Base-by-base conservation (phyloP, 1,140 invertebrate species). In the Brachionus koreanus region DNA sequence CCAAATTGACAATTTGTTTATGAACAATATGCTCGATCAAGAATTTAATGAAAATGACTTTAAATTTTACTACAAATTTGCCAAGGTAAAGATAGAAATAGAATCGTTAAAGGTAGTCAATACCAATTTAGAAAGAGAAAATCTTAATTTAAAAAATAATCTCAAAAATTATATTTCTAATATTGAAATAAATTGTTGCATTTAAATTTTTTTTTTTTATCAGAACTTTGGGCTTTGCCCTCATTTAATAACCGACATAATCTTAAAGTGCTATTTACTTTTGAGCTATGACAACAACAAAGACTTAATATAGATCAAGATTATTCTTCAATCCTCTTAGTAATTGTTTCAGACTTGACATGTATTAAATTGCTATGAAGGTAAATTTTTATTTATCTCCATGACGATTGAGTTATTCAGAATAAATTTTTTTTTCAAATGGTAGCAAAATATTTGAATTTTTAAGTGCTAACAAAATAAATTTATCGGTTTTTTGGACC, bases 321-420 rank as follows among this genome's bases (percentile, higher is more conserved):
- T 65, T 65, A 37, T 13, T 33, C 25, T 65, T 37, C 25, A 65
- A 33, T 65, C 25, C 25, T 33, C 63, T 65, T 37, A 65, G 63
- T 65, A 33, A n/a, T 65, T 33, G 33, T 13, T 35, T 69, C 35
- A 39, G 33, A 39, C 37, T 69, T 39, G 65, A 69, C 35, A 37
- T 37, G 16, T 39, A 69, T 69, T 35, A 37, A 37, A 69, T 69
- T 69, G 65, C 65, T 69, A 69, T 39, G 65, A 69, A 69, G 65
- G 65, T 69, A 69, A 69, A 37, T 69, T 69, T 69, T 69, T 69
- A 39, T 23, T 69, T 69, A 69, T 69, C 65, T 43, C 65, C 65
- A 69, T 69, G 65, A 69, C 65, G 65, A 69, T 69, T 23, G 33
- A 69, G 37, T 69, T 69, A 42, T 69, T 69, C 65, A n/a, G 65